phyloP scores from a whole-genome alignment of 1,140 invertebrate genomes.

The Drosophila orosa region DNA sequence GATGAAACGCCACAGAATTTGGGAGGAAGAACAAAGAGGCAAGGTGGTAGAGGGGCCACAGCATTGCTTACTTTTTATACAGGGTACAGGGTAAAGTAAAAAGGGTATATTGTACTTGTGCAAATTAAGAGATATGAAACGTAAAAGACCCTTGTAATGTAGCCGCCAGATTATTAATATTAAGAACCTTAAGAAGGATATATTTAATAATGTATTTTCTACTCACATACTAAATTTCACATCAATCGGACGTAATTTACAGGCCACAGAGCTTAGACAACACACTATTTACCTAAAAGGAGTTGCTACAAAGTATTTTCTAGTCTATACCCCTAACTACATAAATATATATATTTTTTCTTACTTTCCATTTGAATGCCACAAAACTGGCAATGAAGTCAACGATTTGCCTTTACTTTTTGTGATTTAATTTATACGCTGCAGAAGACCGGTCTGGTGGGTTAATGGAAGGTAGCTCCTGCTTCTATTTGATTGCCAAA shows the following conservation, averaged over 20 bases:
- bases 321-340: neutral
- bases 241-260: no score
- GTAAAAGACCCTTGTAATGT: neutral
- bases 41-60: neutral
- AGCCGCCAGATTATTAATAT: neutral
- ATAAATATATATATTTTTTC: neutral
- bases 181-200: neutral
- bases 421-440: conserved; percentile 74
- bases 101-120: neutral
- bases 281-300: neutral
- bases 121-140: no score
- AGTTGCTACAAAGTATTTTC: neutral
- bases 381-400: conserved; percentile 30
- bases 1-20: conserved; percentile 66
- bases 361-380: conserved; percentile 63
- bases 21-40: conserved; percentile 18
- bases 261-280: no score
- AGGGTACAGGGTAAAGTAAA: neutral
- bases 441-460: conserved; percentile 6
- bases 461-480: conserved; percentile 35
- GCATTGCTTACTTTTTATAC: conserved; percentile 34
- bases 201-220: neutral
- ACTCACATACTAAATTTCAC: neutral
- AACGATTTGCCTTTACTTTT: conserved; percentile 61
- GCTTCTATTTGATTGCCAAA: conserved; percentile 56